Evolutionary conservation across 53 echinoderm and acorn worm species (phyloP), one percentile per base, ranked within the genome.

Genomic region (Mesocentrotus franciscanus): DNA sequence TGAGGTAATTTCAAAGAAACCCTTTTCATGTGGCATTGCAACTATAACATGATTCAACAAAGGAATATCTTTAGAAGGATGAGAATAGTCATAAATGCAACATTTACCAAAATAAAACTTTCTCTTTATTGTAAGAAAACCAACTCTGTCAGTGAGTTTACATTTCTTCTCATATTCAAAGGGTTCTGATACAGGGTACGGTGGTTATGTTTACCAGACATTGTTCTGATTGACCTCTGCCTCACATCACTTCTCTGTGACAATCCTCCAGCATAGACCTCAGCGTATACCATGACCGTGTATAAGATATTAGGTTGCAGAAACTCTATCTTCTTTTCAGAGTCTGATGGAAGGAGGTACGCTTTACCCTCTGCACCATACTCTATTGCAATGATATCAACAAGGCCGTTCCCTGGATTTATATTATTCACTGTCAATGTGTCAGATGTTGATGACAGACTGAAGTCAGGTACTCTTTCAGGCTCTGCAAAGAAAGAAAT

Each of bases 261-360:
- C 39, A 81, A 42, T 7, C 81, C 81, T 20, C 93, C 76, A 33
- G 78, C 78, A 75, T 93, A 75, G 55, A 56, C 76, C 56, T 75
- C 93, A 26, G 76, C 10, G 13, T 10, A 75, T 26, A 93, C 10
- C 24, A 12, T 12, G 57, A 93, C n/a, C 11, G 36, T 2, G 58
- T 93, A 93, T 17, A 9, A n/a, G 13, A 58, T 56, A 29, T 27
- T 27, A 0, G 27, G 74, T 24, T 49, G n/a, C 10, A 93, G 76
- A 75, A 93, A 93, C 76, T 93, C 93, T n/a, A 75, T 61, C 92
- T 70, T 92, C 35, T 61, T 68, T 10, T 39, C 42, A 92, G 68
- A 8, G 8, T 18, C 66, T 12, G 92, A 92, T 17, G 92, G 92
- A 3, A 68, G 92, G 24, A 92, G 20, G 33, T 64, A 92, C 10